Percentiles rank a stretch among this genome's conserved stretches.
Conservation (phyloP, 2,113 vertebrate species). For the Arenaria interpres region DNA sequence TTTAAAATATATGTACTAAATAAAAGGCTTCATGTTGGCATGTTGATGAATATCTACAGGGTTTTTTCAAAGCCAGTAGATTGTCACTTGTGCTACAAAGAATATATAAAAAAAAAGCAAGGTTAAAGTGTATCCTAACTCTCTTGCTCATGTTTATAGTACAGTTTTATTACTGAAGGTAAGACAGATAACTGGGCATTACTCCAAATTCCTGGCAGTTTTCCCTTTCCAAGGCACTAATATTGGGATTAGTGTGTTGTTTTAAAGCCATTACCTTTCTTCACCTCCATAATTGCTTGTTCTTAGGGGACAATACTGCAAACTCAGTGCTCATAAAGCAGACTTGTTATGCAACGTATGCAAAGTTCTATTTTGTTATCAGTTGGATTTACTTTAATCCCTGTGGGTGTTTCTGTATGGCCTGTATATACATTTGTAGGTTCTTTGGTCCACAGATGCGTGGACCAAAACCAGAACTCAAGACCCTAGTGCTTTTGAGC, state of each 20-base stretch:
- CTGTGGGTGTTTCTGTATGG: accelerated
- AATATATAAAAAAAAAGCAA: not conserved
- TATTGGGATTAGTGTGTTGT: constrained; percentile 70
- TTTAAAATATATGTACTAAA: not conserved
- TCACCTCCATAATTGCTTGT: constrained; percentile 66
- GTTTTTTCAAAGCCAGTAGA: not conserved
- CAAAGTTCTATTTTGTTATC: not conserved
- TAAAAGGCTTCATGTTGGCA: not conserved
- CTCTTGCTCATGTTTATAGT: constrained; percentile 62
- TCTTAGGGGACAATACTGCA: constrained; percentile 16
- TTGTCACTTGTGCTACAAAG: constrained; percentile 25
- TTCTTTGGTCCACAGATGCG: not conserved
- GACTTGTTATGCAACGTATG: not conserved
- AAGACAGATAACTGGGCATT: constrained; percentile 67
- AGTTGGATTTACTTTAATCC: not conserved
- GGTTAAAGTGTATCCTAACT: constrained; percentile 36
- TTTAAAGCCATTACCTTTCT: constrained; percentile 70
- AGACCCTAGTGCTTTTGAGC: not conserved
- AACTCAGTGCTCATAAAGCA: not conserved
- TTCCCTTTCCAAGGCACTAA: constrained; percentile 71
- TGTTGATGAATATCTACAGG: not conserved
- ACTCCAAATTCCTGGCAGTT: constrained; percentile 67
- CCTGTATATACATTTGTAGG: accelerated
- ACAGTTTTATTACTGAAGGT: constrained; percentile 68
- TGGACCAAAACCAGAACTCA: not conserved